These are phyloP conservation scores for Drosophila azteca DNA, from an alignment of 1,140 invertebrate species.

Conservation along the genomic window DNA sequence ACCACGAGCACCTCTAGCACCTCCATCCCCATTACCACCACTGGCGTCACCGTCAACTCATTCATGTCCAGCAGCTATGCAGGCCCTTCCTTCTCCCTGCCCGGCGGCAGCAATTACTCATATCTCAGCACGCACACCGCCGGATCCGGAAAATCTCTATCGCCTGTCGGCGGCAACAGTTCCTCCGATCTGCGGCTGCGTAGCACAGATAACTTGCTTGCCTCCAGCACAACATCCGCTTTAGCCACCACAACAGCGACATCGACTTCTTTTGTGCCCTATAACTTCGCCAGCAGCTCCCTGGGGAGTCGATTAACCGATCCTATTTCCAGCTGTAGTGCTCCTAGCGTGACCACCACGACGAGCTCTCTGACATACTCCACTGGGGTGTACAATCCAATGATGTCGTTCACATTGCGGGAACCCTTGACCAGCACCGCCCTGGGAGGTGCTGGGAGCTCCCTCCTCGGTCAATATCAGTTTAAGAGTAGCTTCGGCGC, in stretches of 20 bases:
- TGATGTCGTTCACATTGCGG: slow-evolving; percentile 71
- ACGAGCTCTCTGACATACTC: slow-evolving; percentile 49
- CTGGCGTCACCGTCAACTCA: slow-evolving; percentile 7
- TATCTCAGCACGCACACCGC: slow-evolving; percentile 36
- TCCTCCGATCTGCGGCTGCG: slow-evolving; percentile 45
- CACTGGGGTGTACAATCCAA: slow-evolving; percentile 73
- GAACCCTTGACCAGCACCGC: slow-evolving; percentile 42
- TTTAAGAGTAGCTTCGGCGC: slow-evolving; percentile 48
- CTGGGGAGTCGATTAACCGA: slow-evolving; percentile 47
- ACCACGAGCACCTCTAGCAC: slow-evolving; percentile 19
- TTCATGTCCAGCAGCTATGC: slow-evolving; percentile 60
- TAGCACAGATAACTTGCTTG: neutral
- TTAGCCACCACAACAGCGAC: slow-evolving; percentile 15
- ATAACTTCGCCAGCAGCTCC: slow-evolving; percentile 57
- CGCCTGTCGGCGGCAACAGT: slow-evolving; percentile 8
- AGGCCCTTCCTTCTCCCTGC: slow-evolving; percentile 46
- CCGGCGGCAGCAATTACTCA: slow-evolving; percentile 50
- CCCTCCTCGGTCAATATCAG: slow-evolving; percentile 51
- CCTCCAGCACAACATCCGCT: slow-evolving; percentile 4
- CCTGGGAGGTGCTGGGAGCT: slow-evolving; percentile 14
- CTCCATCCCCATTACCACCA: slow-evolving; percentile 27
- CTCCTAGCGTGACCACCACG: slow-evolving; percentile 24
- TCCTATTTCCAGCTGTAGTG: slow-evolving; percentile 28
- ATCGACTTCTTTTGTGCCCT: slow-evolving; percentile 49
- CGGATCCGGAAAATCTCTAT: slow-evolving; percentile 11